Evolutionary conservation across 30 jellyfish, hydroid and myxozoan species (phyloP).

Genomic region (Chrysaora quinquecirrha): DNA sequence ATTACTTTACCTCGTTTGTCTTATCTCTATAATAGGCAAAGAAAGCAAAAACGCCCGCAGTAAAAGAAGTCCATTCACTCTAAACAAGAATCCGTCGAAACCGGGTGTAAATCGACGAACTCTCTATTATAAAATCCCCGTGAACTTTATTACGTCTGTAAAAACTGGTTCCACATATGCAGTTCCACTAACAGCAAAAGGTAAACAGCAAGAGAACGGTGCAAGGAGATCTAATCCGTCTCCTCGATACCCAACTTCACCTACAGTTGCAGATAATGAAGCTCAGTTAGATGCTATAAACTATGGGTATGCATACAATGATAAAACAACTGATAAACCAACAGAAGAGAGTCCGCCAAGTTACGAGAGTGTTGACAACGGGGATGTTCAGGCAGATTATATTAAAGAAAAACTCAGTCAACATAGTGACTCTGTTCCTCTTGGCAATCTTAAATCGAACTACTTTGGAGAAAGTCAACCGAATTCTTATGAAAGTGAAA

Average conservation of each 20-base stretch:
- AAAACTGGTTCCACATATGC: constrained; percentile 51
- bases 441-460: constrained; percentile 19
- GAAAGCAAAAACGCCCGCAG: too few species aligned
- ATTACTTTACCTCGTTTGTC: too few species aligned
- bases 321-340: neutral
- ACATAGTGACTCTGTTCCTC: constrained; percentile 8
- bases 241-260: constrained; percentile 19
- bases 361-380: neutral
- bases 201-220: constrained; percentile 30
- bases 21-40: too few species aligned
- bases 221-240: constrained; percentile 53
- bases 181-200: constrained; percentile 25
- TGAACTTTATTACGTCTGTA: constrained; percentile 44
- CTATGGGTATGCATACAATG: constrained; percentile 10
- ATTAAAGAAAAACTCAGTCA: constrained; percentile 40
- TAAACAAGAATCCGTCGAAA: constrained; percentile 44
- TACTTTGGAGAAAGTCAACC: neutral
- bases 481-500: neutral
- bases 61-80: too few species aligned
- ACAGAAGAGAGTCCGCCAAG: constrained; percentile 6
- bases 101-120: constrained; percentile 46
- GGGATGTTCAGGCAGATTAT: constrained; percentile 63
- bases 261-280: constrained; percentile 5
- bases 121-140: constrained; percentile 53
- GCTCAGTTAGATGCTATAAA: constrained; percentile 18